phyloP scores from a whole-genome alignment of 2,113 vertebrate genomes.

The Megalops atlanticus region DNA sequence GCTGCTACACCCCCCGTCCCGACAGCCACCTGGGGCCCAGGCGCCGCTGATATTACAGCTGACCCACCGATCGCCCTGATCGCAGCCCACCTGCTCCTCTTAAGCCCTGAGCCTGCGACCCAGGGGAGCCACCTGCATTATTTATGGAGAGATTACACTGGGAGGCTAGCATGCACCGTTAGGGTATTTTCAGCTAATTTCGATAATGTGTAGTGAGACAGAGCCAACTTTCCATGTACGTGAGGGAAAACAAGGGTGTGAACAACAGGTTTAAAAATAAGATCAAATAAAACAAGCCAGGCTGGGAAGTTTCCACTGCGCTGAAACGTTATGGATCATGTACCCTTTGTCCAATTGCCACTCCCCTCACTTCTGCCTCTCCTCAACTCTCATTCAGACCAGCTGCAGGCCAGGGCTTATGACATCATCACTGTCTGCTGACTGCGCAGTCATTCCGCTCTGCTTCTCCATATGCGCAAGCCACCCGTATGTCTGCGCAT shows the following conservation, averaged over 20 bases:
- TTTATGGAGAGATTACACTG: neutral
- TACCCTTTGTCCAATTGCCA: neutral
- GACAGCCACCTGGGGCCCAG: neutral
- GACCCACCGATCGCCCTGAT: neutral
- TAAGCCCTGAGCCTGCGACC: neutral
- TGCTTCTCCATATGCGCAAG: neutral
- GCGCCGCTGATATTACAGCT: neutral
- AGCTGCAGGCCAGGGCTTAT: neutral
- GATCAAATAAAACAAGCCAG: neutral
- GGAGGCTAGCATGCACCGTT: no score
- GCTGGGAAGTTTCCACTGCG: neutral
- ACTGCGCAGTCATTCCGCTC: neutral
- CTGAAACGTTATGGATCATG: neutral
- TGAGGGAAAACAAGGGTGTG: slow-evolving; percentile 5
- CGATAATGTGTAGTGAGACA: neutral
- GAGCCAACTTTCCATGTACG: neutral
- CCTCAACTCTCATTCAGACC: neutral
- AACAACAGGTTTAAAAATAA: slow-evolving; percentile 1
- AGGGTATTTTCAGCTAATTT: no score
- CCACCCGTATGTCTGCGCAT: neutral
- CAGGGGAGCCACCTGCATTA: neutral
- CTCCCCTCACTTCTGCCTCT: no score
- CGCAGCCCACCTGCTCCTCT: no score
- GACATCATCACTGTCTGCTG: neutral
- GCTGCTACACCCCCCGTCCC: neutral